phyloP scores from a whole-genome alignment of 2,797 vertebrate species.

The Serranus cabrilla region DNA sequence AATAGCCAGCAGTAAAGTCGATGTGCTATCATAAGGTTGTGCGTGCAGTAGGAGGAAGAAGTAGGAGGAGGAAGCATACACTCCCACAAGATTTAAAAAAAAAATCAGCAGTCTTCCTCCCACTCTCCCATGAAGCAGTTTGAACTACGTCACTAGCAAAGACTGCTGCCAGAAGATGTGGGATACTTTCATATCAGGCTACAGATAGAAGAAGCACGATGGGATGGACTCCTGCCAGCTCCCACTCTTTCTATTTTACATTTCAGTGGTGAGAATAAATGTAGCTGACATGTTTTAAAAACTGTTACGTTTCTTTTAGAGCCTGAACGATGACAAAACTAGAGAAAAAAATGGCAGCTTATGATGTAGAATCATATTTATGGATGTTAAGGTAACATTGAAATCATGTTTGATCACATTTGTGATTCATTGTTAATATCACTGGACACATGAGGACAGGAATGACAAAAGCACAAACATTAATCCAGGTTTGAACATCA shows the following conservation, averaged over 20 bases:
- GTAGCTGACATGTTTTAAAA: conserved; percentile 1
- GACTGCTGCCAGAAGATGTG: conserved; percentile 27
- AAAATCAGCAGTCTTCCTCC: conserved; percentile 35
- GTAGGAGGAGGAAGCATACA: conserved; percentile 1
- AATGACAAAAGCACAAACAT: too few species aligned
- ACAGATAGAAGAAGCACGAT: conserved; percentile 18
- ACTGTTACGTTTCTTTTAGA: conserved; percentile 5
- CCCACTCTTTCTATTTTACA: conserved; percentile 24
- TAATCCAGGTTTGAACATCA: not conserved
- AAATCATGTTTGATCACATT: too few species aligned
- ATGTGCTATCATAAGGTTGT: not conserved
- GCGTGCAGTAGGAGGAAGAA: conserved; percentile 13
- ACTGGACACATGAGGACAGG: too few species aligned
- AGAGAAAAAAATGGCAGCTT: not conserved
- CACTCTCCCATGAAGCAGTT: conserved; percentile 41
- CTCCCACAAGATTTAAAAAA: conserved; percentile 28
- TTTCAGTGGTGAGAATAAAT: not conserved
- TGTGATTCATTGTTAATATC: too few species aligned
- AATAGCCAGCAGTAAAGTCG: not conserved
- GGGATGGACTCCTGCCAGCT: conserved; percentile 12
- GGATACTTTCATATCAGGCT: conserved; percentile 32
- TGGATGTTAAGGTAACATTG: too few species aligned
- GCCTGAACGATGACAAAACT: not conserved
- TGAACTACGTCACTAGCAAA: conserved; percentile 51
- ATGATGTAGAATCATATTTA: not conserved